Evolutionary conservation across 2,797 vertebrate genomes (phyloP), one percentile per base, ranked within the genome.

Genomic region (Brachyrhaphis roseni): DNA sequence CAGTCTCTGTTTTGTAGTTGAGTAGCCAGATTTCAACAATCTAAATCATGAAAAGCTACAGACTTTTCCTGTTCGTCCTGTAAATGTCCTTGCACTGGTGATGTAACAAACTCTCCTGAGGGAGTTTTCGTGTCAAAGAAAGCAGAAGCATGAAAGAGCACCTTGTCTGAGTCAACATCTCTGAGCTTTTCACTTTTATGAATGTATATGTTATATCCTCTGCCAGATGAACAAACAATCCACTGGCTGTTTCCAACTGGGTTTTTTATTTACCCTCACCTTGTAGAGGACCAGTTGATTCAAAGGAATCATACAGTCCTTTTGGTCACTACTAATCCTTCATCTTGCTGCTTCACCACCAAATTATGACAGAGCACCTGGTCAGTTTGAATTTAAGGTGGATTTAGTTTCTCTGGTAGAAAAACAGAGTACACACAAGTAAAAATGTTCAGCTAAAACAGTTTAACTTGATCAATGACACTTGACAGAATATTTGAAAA

Each of bases 251-350:
- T 95, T 74, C 34, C 20, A 13, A 71, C 1, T 8, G 8, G 5
- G 57, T 88, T 96, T 95, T 96, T 91, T 87, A 78, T 95, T 96
- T 94, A 95, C 93, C 36, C 3, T 8, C 31, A 49, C 31, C 73
- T 62, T 20, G 74, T 85, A 76, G 78, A 51, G 76, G 79, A 82
- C 78, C 53, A 28, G 75, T 71, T 79, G 53, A 84, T 82, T 95
- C 91, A 92, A 88, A 94, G 91, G 82, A 86, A 84, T 91, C 87
- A 89, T 71, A 88, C 81, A 93, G 80, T 78, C 80, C 82, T 28
- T 12, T 77, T 85, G 85, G 82, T 89, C 53, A 87, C 82, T 31
- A 15, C 82, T 75, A 72, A 77, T 80, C 81, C 18, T 75, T 84
- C 82, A 80, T 75, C 45, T 72, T 53, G 80, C 78, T 0, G 72